These are phyloP conservation scores for Junonia oenone DNA, from an alignment of 2,888 invertebrate species.

Conservation along the genomic window DNA sequence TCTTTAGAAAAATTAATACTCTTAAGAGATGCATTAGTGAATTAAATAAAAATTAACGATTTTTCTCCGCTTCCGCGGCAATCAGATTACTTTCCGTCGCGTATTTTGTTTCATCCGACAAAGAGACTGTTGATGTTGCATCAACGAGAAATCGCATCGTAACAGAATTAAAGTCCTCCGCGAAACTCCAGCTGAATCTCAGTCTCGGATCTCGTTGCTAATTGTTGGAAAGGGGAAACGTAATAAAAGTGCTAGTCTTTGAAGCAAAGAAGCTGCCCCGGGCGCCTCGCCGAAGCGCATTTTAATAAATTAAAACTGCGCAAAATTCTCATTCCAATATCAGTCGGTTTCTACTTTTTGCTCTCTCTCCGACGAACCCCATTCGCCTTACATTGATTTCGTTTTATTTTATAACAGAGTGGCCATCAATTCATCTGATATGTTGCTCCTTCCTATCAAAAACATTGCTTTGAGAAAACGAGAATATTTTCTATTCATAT, in stretches of 20 bases:
- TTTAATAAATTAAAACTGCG: slow-evolving; percentile 78
- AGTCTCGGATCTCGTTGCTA: slow-evolving; percentile 59
- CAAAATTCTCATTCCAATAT: slow-evolving; percentile 72
- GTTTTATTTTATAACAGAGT: slow-evolving; percentile 48
- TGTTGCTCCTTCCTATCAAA: slow-evolving; percentile 43
- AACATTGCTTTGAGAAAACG: slow-evolving; percentile 17
- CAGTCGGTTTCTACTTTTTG: slow-evolving; percentile 61
- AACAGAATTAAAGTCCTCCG: slow-evolving; percentile 63
- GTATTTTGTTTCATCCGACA: slow-evolving; percentile 28
- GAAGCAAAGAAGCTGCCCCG: slow-evolving; percentile 63
- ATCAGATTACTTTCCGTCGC: slow-evolving; percentile 9
- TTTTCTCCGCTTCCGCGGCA: not conserved
- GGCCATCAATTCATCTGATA: slow-evolving; percentile 48
- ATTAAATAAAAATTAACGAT: not conserved
- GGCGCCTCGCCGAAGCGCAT: slow-evolving; percentile 59
- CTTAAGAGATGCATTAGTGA: too few species aligned
- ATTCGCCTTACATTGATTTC: slow-evolving; percentile 55
- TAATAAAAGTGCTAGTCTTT: slow-evolving; percentile 74
- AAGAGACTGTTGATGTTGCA: slow-evolving; percentile 55
- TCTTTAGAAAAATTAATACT: too few species aligned
- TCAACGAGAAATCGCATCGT: slow-evolving; percentile 56
- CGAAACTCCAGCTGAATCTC: slow-evolving; percentile 59
- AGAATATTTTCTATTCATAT: slow-evolving; percentile 4
- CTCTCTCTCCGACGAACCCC: slow-evolving; percentile 41
- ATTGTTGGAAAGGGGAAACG: slow-evolving; percentile 71